Evolutionary conservation across 1,140 invertebrate species (phyloP).

Genomic region (Littorina saxatilis): DNA sequence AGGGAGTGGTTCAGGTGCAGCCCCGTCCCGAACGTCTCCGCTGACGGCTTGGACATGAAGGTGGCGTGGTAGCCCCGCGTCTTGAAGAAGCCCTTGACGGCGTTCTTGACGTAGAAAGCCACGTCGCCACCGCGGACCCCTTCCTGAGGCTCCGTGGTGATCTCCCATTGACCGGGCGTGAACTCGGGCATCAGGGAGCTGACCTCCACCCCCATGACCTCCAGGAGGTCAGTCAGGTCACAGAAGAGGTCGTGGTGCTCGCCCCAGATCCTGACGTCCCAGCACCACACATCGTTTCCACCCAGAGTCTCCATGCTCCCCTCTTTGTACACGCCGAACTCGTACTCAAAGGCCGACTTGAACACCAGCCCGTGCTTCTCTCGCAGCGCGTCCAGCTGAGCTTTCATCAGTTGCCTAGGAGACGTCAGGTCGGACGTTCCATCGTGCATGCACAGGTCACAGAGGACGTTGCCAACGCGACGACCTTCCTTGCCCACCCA

Average conservation of each 20-base stretch:
- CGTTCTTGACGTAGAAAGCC: constrained; percentile 39
- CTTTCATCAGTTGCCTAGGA: not conserved
- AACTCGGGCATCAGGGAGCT: constrained; percentile 34
- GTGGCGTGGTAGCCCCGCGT: constrained; percentile 33
- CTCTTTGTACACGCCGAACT: constrained; percentile 35
- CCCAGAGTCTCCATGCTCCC: not conserved
- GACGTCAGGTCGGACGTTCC: constrained; percentile 19
- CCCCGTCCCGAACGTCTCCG: constrained; percentile 30
- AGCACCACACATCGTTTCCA: not conserved
- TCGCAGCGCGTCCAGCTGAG: constrained; percentile 9
- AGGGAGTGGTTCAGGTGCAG: constrained; percentile 53
- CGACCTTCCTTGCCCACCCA: constrained; percentile 16
- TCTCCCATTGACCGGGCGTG: constrained; percentile 36
- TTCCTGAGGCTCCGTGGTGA: constrained; percentile 37
- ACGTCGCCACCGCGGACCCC: constrained; percentile 35
- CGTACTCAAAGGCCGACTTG: constrained; percentile 38
- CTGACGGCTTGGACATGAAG: constrained; percentile 50
- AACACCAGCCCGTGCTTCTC: constrained; percentile 26
- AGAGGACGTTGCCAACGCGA: constrained; percentile 19
- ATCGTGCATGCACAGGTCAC: not conserved
- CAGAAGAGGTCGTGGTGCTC: constrained; percentile 18
- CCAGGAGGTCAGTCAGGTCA: constrained; percentile 20
- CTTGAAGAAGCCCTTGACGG: constrained; percentile 6
- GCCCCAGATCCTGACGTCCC: not conserved
- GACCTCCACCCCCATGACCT: constrained; percentile 27